Evolutionary conservation across 2,888 invertebrate genomes (phyloP), one percentile per base, ranked within the genome.

Genomic region (Leistus spinibarbis): DNA sequence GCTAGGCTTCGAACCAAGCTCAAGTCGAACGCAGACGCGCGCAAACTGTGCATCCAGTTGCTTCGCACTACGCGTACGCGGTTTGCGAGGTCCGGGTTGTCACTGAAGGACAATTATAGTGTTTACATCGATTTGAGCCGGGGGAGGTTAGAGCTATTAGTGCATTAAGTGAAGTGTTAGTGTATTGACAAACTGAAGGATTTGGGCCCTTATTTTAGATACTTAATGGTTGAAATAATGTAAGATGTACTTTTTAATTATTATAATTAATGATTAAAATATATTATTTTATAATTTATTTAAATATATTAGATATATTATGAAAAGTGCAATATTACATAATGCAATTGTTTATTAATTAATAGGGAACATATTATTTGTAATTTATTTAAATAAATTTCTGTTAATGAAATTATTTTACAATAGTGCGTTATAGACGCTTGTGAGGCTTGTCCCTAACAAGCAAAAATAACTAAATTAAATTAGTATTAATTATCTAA

Each of bases 11-110:
- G 54, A 40, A n/a, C 13, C 40, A 40, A 40, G 40, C 40, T 40
- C 40, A 40, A 40, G 10, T 40, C 13, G n/a, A 24, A 54, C 9
- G 20, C 72, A 72, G 72, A 72, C 65, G 17, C 72, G 72, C 72
- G 66, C 72, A 56, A 64, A 65, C 72, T 65, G 72, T 56, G 56
- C 23, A 40, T n/a, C 40, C 10, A 40, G 40, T 40, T 40, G 40
- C 40, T 40, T 40, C 40, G 13, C 10, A 13, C 13, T 10, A 40
- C 40, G 40, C 40, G 40, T n/a, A n/a, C 40, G 40, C 40, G 40
- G 7, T 40, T 1, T 7, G 40, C 40, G 40, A 40, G 40, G 10
- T 40, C 40, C 40, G 1, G 40, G n/a, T n/a, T 40, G 40, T 40
- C 40, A 40, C 13, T 40, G 40, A 40, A 13, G 40, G 13, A 40